Base-by-base conservation (phyloP, 2,113 vertebrate genomes). In the Philantomba maxwellii region DNA sequence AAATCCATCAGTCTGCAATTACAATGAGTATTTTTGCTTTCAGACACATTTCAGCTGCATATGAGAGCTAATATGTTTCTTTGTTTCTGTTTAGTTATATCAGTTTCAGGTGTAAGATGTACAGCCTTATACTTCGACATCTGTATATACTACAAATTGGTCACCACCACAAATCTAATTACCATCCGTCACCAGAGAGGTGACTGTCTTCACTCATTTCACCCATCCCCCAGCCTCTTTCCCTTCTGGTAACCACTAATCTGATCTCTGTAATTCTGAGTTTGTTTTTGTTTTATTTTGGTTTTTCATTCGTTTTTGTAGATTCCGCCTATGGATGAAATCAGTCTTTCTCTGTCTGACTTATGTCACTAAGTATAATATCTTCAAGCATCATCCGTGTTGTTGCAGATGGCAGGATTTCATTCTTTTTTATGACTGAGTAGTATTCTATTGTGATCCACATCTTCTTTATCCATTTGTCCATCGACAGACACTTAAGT, bases 261-360 rank as follows among this genome's bases (percentile, higher is more conserved):
- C 33, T 82, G 80, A 53, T 55, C 33, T 36, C 33, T 55, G 12
- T 23, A 25, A n/a, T 21, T 55, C 3, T 55, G 49, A 82, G 49
- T 55, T 82, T 36, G 11, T 25, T 53, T 80, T 15, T 82, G 78
- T 14, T 36, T 81, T 21, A 21, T 51, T n/a, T 53, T 53, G 10
- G 0, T 82, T 53, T 53, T 7, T 80, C 0, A 0, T 80, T 45
- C 1, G 0, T n/a, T 81, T 51, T 53, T 53, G 49, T 53, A 36
- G 19, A 82, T 82, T 82, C 19, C 1, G 0, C 21, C 13, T 82
- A n/a, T 36, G 33, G 7, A 33, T 53, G 12, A 53, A 53, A 82
- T n/a, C 49, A 82, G 49, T 82, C 33, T 82, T 36, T 80, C 45
- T 49, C 77, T 81, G 3, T 51, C 19, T 81, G 49, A 53, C 33